phyloP scores from a whole-genome alignment of 1,140 invertebrate species.

The Lordiphosa mommai region DNA sequence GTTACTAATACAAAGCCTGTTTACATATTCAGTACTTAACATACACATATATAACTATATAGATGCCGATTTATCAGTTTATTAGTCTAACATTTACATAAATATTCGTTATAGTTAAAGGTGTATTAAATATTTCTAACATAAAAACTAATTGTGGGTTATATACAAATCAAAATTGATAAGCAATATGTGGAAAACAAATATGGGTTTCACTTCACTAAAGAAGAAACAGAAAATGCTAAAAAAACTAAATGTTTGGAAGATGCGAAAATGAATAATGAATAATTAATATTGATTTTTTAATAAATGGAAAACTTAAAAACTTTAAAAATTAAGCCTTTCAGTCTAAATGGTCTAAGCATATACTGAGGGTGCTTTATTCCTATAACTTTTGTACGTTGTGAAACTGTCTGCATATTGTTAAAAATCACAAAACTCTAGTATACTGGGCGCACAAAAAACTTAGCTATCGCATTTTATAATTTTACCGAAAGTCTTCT shows the following conservation, averaged over 20 bases:
- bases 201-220: conserved; percentile 1
- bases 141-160: conserved; percentile 15
- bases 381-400: conserved; percentile 5
- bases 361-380: neutral
- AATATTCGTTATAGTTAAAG: conserved; percentile 10
- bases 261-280: conserved; percentile 7
- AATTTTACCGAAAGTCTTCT: no score
- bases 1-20: conserved; percentile 38
- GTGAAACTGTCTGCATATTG: conserved; percentile 3
- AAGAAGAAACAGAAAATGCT: neutral
- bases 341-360: conserved; percentile 4
- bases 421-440: conserved; percentile 9
- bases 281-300: neutral
- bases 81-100: conserved; percentile 41
- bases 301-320: conserved; percentile 1
- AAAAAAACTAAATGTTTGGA: conserved; percentile 4
- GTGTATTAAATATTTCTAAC: conserved; percentile 10
- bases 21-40: conserved; percentile 12
- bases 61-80: conserved; percentile 22
- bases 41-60: conserved; percentile 22
- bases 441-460: no score
- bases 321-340: neutral
- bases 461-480: no score
- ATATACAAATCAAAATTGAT: conserved; percentile 40
- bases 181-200: neutral